Evolutionary conservation across 2,797 vertebrate species (phyloP), one percentile per base, ranked within the genome.

Genomic region (Galagoides demidoff): DNA sequence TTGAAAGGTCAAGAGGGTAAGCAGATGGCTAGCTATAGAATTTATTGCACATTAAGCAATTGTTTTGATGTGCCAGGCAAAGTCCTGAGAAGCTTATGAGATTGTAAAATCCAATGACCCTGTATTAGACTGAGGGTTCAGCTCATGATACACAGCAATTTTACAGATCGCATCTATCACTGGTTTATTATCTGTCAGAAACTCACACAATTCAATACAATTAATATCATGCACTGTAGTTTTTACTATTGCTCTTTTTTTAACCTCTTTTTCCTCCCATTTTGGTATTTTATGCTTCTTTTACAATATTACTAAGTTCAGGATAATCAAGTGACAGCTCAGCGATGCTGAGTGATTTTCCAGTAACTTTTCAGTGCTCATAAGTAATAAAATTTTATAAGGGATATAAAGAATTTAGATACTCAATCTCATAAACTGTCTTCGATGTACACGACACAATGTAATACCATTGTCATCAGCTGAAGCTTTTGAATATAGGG

Each of bases 21-120:
- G 97, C 98, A 98, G 98, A 98, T 98, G 98, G 98, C 97, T 97
- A 98, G 96, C 92, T 97, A 78, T 86, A 96, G 97, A 98, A 98
- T 98, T 98, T 98, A 98, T 97, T 97, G 96, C 0, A 0, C 97
- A 98, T 98, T 97, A 98, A 97, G 96, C 97, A 95, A 96, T 98
- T 98, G 98, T 98, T 98, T 97, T 97, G 97, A 98, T 97, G 97
- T 98, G 98, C 97, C 97, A 98, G 96, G 96, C 98, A 96, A 98
- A 98, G 97, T 95, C 85, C 92, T 95, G 93, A 52, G 89, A 97
- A 98, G 96, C 95, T 98, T 97, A 98, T 97, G 98, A 98, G 98
- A 97, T 61, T 96, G 95, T 98, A 98, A 98, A 98, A 97, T 97
- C 97, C 98, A 98, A 97, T 63, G 39, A 96, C 97, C 96, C 97